Conservation (phyloP, 2,888 invertebrate genomes). For the Rhynchonema sp. region DNA sequence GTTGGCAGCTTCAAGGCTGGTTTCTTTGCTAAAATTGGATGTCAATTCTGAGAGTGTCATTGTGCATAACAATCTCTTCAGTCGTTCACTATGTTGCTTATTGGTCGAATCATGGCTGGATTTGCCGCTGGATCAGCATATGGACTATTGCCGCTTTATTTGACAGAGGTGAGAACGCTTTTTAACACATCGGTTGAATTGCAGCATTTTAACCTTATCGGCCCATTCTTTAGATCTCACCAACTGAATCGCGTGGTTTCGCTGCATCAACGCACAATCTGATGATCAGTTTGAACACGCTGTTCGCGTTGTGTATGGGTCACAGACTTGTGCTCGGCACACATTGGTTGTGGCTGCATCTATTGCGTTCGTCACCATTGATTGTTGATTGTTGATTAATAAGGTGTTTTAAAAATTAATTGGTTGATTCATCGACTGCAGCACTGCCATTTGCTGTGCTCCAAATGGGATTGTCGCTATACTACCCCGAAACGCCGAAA, state of each 20-base stretch:
- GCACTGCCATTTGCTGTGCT: not conserved
- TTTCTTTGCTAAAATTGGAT: too few relatives aligned
- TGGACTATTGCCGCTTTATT: not conserved
- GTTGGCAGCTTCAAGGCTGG: too few relatives aligned
- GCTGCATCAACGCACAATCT: not conserved
- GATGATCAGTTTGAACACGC: constrained; percentile 4
- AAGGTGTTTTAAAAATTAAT: too few relatives aligned
- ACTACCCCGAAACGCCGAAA: constrained; percentile 7
- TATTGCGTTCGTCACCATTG: too few relatives aligned
- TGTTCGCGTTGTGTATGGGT: not conserved
- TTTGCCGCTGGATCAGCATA: not conserved
- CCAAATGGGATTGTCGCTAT: constrained; percentile 1
- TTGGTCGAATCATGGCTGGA: not conserved
- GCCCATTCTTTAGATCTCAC: not conserved
- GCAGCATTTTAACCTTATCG: not conserved
- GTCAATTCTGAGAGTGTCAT: too few relatives aligned
- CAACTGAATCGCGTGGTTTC: not conserved
- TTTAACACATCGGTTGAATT: too few relatives aligned
- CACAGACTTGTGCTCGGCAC: not conserved
- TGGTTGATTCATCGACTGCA: too few relatives aligned
- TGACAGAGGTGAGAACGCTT: not conserved
- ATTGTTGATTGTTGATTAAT: too few relatives aligned
- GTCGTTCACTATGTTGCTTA: not conserved
- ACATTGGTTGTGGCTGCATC: not conserved
- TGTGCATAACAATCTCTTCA: too few relatives aligned